Percentiles rank a stretch among this genome's conserved stretches.
Evolutionary conservation across 2,797 vertebrate species (phyloP).

Genomic region (Artibeus lituratus): DNA sequence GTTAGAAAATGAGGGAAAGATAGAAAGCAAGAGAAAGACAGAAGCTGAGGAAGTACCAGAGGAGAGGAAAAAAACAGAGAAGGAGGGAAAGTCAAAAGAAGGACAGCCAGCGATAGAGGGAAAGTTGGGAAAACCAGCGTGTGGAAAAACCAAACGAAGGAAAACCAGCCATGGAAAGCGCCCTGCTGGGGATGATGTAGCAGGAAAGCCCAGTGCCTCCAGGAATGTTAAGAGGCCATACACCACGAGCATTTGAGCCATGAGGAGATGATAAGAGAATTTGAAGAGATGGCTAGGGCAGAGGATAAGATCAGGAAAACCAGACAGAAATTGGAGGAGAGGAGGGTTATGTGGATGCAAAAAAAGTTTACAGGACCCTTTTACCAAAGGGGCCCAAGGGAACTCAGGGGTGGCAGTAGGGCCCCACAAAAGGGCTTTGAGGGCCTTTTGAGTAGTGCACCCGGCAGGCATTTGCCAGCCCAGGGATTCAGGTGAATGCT

Average conservation of each 20-base stretch:
- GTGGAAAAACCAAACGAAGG: no score
- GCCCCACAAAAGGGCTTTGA: conserved; percentile 30
- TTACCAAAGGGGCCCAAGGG: neutral
- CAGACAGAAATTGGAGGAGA: conserved; percentile 26
- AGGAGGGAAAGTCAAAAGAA: neutral
- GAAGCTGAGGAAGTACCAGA: neutral
- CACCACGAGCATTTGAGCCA: conserved; percentile 55
- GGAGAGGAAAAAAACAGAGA: no score
- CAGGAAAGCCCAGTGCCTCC: conserved; percentile 53
- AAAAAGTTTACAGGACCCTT: conserved; percentile 58
- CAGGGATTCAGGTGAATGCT: neutral
- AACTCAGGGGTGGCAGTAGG: conserved; percentile 53
- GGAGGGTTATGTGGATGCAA: conserved; percentile 35
- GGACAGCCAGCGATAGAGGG: neutral
- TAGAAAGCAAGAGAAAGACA: neutral
- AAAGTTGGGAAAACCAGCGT: neutral
- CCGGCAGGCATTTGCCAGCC: neutral
- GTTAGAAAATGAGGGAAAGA: neutral
- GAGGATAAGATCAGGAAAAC: conserved; percentile 51
- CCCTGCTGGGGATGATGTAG: conserved; percentile 32
- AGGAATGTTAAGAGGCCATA: conserved; percentile 48
- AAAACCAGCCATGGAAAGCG: neutral
- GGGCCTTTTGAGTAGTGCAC: conserved; percentile 38
- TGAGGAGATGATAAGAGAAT: conserved; percentile 59
- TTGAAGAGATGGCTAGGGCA: conserved; percentile 41